Evolutionary conservation across 2,797 vertebrate species (phyloP).

Genomic region (Sorex maritimensis): DNA sequence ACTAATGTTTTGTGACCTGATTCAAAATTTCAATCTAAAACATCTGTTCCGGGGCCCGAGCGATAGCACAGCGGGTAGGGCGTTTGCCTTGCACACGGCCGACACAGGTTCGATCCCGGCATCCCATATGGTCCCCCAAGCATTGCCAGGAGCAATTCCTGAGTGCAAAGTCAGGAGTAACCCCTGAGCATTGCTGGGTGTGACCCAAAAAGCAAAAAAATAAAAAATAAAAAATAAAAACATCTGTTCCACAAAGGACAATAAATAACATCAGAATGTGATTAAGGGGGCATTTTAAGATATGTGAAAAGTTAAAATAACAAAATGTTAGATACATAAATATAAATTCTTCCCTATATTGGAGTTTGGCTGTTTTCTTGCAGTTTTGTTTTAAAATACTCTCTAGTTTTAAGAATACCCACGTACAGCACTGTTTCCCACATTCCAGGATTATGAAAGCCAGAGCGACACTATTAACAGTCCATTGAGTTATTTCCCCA

Average conservation of each 20-base stretch:
- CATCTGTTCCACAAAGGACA: constrained; percentile 44
- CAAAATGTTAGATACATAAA: constrained; percentile 51
- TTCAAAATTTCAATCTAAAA: constrained; percentile 65
- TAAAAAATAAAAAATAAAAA: not conserved
- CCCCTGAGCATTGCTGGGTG: too few relatives aligned
- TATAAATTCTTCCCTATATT: constrained; percentile 44
- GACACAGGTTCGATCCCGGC: too few relatives aligned
- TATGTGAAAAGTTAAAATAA: constrained; percentile 45
- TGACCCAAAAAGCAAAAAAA: too few relatives aligned
- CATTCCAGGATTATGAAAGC: constrained; percentile 4
- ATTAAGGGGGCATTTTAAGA: constrained; percentile 47
- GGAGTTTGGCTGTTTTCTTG: constrained; percentile 21
- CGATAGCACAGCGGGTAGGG: too few relatives aligned
- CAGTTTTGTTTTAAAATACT: constrained; percentile 62
- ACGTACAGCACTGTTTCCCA: constrained; percentile 2
- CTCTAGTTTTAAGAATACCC: constrained; percentile 24
- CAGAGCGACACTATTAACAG: not conserved
- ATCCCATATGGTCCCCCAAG: too few relatives aligned
- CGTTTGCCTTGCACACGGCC: too few relatives aligned
- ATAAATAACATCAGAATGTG: not conserved
- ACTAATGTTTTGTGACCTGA: not conserved
- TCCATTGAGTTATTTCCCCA: not conserved
- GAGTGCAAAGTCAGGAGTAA: too few relatives aligned
- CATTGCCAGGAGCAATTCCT: too few relatives aligned
- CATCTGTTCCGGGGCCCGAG: not conserved